Conservation (phyloP, 2,113 vertebrate genomes). For the Camelus dromedarius region DNA sequence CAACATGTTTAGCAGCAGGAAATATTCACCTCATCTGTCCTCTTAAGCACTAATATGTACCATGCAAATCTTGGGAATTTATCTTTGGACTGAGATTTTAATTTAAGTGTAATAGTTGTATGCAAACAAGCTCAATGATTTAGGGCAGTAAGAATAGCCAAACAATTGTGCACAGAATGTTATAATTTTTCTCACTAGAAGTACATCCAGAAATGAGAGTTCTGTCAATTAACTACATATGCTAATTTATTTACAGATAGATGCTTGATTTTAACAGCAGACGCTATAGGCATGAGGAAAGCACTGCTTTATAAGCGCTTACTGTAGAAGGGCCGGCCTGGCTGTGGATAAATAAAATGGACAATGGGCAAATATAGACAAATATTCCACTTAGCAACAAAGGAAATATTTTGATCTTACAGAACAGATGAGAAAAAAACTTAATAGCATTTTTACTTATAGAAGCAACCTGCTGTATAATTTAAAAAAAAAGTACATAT, state of each 20-base stretch:
- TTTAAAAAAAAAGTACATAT: background rate
- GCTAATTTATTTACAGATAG: conserved; percentile 34
- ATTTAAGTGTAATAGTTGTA: conserved; percentile 38
- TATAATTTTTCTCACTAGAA: conserved; percentile 11
- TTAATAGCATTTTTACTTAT: background rate
- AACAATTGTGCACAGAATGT: background rate
- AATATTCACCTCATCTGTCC: background rate
- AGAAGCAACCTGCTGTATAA: background rate
- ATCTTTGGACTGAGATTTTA: conserved; percentile 20
- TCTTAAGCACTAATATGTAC: background rate
- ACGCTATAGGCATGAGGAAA: background rate
- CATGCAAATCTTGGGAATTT: background rate
- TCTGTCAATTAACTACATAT: conserved; percentile 27
- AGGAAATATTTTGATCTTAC: conserved; percentile 5
- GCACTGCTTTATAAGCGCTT: background rate
- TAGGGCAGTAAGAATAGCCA: background rate
- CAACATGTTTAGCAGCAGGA: background rate
- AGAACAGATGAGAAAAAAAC: background rate
- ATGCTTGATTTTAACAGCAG: conserved; percentile 37
- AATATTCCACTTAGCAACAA: background rate
- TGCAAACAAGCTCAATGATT: background rate
- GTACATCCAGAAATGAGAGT: background rate
- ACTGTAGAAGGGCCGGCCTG: background rate
- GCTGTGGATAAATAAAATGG: background rate
- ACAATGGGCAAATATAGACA: background rate